Evolutionary conservation across 1,140 invertebrate species (phyloP), one percentile per base, ranked within the genome.

Genomic region (Mesaphorura yosii): DNA sequence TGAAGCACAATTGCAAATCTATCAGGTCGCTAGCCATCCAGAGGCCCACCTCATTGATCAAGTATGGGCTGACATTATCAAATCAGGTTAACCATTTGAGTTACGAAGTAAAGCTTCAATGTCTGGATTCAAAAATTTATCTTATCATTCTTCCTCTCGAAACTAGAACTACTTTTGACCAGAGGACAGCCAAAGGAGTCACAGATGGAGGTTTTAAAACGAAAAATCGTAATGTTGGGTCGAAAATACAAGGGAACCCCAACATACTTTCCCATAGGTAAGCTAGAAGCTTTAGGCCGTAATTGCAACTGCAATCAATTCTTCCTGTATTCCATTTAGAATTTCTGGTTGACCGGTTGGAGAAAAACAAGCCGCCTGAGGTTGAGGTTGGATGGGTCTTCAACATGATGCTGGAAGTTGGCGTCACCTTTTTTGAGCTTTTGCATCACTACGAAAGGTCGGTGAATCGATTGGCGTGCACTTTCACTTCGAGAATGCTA

Each of bases 41-140:
- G 75, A 78, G 57, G 65, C 66, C 37, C 66, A 68, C 28, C 57
- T 76, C 5, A 70, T 78, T 45, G 72, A 76, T 62, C 67, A 69
- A 51, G 64, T 78, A 4, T 78, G 75, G 75, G 66, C 70, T 39
- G 69, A 68, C 50, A 76, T 78, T 27, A 68, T 78, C 53, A 71
- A 76, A 57, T 69, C 71, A 69, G 75, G 75, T 76, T 10, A 34
- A 57, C 15, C 27, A 49, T 37, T 23, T n/a, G n/a, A n/a, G n/a
- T n/a, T n/a, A n/a, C n/a, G n/a, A n/a, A n/a, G n/a, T n/a, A n/a
- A n/a, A n/a, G n/a, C n/a, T n/a, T n/a, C n/a, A n/a, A n/a, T n/a
- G n/a, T n/a, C n/a, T n/a, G n/a, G n/a, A n/a, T n/a, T n/a, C n/a
- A n/a, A n/a, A n/a, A n/a, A n/a, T n/a, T n/a, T n/a, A n/a, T n/a